Conservation (phyloP, 2,888 invertebrate species). For the Melanophora roralis region DNA sequence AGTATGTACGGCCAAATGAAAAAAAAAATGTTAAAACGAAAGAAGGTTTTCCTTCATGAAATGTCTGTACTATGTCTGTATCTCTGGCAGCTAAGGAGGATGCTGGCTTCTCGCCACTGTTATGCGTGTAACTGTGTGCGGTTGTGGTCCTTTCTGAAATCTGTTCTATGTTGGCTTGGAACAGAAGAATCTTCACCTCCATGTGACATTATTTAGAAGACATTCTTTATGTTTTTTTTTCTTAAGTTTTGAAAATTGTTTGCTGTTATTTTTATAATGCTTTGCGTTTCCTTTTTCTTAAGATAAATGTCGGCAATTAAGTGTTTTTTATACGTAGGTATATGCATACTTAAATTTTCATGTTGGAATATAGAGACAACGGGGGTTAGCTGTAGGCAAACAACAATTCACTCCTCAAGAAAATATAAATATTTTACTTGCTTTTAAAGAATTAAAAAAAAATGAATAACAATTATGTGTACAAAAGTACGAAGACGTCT, state of each 20-base stretch:
- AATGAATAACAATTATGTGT: background rate
- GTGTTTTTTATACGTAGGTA: slow-evolving; percentile 23
- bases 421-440: background rate
- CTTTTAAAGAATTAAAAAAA: background rate
- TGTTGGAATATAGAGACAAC: background rate
- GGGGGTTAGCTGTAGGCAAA: background rate
- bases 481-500: background rate
- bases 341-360: background rate
- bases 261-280: slow-evolving; percentile 48
- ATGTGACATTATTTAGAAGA: slow-evolving; percentile 50
- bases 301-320: slow-evolving; percentile 60
- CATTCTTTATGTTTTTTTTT: slow-evolving; percentile 9
- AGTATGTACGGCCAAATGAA: background rate
- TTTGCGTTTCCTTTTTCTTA: slow-evolving; percentile 43
- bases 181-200: slow-evolving; percentile 43
- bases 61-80: slow-evolving; percentile 27
- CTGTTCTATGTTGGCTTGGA: background rate
- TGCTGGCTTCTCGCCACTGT: slow-evolving; percentile 27
- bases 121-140: slow-evolving; percentile 20
- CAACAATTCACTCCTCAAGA: background rate
- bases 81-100: background rate
- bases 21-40: background rate
- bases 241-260: slow-evolving; percentile 50
- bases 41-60: slow-evolving; percentile 8
- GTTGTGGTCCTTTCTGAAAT: slow-evolving; percentile 39